Conservation (phyloP, 2,113 vertebrate species). For the Callaeas wilsoni region DNA sequence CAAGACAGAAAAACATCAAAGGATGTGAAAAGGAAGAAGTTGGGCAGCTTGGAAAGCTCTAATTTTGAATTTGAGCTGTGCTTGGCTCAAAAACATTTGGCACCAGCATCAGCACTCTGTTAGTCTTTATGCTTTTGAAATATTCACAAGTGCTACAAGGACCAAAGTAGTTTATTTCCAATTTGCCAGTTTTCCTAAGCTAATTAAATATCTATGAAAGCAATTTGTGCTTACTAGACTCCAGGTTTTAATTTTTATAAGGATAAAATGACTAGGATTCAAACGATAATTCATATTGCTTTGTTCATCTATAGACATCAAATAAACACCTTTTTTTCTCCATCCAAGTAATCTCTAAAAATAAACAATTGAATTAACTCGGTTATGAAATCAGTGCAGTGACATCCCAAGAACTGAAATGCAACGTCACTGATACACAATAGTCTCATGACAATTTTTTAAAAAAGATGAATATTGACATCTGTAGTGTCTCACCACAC, state of each 20-base stretch:
- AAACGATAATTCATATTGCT: background rate
- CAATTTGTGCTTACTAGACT: background rate
- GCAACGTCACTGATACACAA: background rate
- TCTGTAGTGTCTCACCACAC: background rate
- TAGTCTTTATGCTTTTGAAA: background rate
- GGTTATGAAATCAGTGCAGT: background rate
- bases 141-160: background rate
- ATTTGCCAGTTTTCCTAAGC: conserved; percentile 6
- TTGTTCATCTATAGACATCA: background rate
- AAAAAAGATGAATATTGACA: background rate
- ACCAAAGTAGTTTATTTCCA: background rate
- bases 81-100: conserved; percentile 36
- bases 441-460: background rate
- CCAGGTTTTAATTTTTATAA: background rate
- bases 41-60: conserved; percentile 10
- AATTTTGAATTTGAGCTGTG: background rate
- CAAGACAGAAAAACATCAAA: background rate
- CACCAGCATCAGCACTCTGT: background rate
- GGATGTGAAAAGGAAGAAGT: background rate
- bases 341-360: background rate
- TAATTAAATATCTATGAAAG: conserved; percentile 12
- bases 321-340: background rate
- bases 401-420: background rate
- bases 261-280: background rate
- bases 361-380: background rate